A percentile compares a stretch with the other conserved stretches of the same genome.
phyloP scores from a whole-genome alignment of 1,140 invertebrate species.

The Anthonomus grandis region DNA sequence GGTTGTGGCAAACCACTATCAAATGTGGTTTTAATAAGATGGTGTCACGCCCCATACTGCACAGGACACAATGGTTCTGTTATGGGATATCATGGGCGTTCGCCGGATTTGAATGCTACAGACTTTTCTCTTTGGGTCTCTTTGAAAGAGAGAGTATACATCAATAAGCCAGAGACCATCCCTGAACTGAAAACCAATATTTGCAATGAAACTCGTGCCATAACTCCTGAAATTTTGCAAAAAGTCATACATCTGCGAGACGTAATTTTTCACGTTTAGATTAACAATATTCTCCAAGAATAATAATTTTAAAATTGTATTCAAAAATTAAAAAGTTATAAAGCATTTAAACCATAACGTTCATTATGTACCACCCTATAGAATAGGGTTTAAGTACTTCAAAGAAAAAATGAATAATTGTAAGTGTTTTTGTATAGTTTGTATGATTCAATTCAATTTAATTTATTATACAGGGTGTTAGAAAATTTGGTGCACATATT shows the following conservation, averaged over 20 bases:
- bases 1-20: conserved; percentile 14
- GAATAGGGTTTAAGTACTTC: too few relatives aligned
- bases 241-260: not conserved
- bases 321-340: conserved; percentile 3
- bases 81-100: not conserved
- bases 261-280: not conserved
- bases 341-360: not conserved
- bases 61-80: too few relatives aligned
- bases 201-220: too few relatives aligned
- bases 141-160: too few relatives aligned
- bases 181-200: not conserved
- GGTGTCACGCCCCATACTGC: too few relatives aligned
- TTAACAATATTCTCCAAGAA: not conserved
- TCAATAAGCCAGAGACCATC: not conserved
- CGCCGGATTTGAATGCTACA: not conserved
- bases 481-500: too few relatives aligned
- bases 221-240: not conserved
- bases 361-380: not conserved
- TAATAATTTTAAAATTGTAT: not conserved
- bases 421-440: too few relatives aligned
- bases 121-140: too few relatives aligned
- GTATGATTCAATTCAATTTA: too few relatives aligned
- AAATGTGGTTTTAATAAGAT: too few relatives aligned
- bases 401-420: too few relatives aligned
- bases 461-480: too few relatives aligned